Evolutionary conservation across 1,140 invertebrate species (phyloP).

Genomic region (Paraescarpia echinospica): DNA sequence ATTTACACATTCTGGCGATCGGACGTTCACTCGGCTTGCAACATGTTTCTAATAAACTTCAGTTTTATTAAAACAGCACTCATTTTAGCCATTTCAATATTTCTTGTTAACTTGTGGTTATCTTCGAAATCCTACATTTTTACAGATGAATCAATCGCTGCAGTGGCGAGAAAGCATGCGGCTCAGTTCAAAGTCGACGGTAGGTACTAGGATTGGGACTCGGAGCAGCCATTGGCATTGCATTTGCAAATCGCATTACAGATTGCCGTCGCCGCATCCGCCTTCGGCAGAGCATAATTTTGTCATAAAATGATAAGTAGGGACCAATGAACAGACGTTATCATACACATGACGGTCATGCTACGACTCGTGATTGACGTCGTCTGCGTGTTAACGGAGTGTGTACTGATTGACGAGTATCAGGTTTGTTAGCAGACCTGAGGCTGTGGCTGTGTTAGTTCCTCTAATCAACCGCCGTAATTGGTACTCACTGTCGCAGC

Average conservation of each 20-base stretch:
- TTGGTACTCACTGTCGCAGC: background rate
- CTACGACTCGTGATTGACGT: background rate
- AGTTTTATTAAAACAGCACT: slow-evolving; percentile 3
- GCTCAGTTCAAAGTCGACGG: slow-evolving; percentile 30
- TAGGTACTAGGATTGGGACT: slow-evolving; percentile 8
- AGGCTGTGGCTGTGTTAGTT: background rate
- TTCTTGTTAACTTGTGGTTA: slow-evolving; percentile 45
- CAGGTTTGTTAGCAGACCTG: background rate
- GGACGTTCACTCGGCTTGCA: background rate
- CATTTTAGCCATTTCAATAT: slow-evolving; percentile 22
- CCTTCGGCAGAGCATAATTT: background rate
- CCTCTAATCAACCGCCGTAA: background rate
- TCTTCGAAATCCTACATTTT: slow-evolving; percentile 41
- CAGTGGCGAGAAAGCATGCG: slow-evolving; percentile 40
- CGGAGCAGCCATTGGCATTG: background rate
- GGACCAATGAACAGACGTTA: slow-evolving; percentile 2
- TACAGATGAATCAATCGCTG: slow-evolving; percentile 36
- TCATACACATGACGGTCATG: background rate
- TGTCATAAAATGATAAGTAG: background rate
- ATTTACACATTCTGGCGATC: background rate
- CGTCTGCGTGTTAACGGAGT: background rate
- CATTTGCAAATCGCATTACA: background rate
- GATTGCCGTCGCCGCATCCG: background rate
- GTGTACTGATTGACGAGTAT: too few relatives aligned
- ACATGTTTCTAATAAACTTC: slow-evolving; percentile 8